Conservation (phyloP, 2,888 invertebrate species). For the Vannuccia rotundouncinata region DNA sequence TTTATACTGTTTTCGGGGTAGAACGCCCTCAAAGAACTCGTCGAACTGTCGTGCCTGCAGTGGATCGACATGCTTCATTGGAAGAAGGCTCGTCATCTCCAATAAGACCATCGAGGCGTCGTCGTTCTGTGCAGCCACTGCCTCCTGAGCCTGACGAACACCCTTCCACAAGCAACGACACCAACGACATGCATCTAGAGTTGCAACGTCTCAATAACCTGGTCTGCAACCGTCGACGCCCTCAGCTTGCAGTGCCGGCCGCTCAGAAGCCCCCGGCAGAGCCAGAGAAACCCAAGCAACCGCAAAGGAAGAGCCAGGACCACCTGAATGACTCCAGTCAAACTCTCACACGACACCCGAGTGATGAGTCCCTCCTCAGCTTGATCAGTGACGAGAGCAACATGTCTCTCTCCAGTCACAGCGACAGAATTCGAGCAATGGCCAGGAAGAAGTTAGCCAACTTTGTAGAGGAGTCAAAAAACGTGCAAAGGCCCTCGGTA, state of each 20-base stretch:
- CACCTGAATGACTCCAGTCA: not conserved
- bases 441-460: not conserved
- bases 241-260: not conserved
- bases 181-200: not conserved
- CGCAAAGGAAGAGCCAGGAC: not conserved
- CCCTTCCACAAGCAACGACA: not conserved
- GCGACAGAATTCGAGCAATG: not conserved
- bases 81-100: not conserved
- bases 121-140: not conserved
- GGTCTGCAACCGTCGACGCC: not conserved
- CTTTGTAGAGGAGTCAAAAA: slow-evolving; percentile 9
- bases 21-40: not conserved
- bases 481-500: not conserved
- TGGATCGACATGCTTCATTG: not conserved
- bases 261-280: not conserved
- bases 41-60: not conserved
- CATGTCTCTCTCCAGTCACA: slow-evolving; percentile 9
- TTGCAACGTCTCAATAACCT: not conserved
- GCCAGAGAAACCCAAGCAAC: not conserved
- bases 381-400: not conserved
- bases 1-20: slow-evolving; percentile 30
- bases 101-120: not conserved
- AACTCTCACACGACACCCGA: not conserved
- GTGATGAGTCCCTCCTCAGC: not conserved
- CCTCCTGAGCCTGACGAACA: not conserved